Conservation (phyloP, 2,888 invertebrate species). For the Julus scanicus region DNA sequence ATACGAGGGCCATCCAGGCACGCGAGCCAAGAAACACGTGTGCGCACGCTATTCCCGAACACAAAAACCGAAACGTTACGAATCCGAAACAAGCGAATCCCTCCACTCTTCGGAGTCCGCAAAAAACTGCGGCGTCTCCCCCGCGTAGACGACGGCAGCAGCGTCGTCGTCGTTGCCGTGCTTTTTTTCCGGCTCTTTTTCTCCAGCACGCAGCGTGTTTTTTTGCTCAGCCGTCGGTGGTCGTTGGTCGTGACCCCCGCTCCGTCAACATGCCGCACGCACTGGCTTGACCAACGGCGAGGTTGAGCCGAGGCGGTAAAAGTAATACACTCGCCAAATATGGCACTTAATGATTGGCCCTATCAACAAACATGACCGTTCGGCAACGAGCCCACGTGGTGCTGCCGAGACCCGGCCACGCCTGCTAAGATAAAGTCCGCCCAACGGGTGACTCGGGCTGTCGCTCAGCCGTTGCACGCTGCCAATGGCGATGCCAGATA, state of each 20-base stretch:
- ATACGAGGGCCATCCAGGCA: background rate
- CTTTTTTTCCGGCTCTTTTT: background rate
- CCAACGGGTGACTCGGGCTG: slow-evolving; percentile 50
- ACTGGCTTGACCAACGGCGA: slow-evolving; percentile 31
- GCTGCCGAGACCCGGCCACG: slow-evolving; percentile 54
- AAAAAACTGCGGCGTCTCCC: background rate
- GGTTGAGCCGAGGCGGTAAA: slow-evolving; percentile 45
- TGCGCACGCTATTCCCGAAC: background rate
- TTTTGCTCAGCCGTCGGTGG: background rate
- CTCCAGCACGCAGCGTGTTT: background rate
- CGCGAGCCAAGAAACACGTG: background rate
- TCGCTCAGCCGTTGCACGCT: background rate
- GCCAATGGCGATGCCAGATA: background rate
- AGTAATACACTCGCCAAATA: slow-evolving; percentile 63
- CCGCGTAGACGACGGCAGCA: background rate
- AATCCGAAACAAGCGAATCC: background rate
- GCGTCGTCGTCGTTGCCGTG: background rate
- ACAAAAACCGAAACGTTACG: background rate
- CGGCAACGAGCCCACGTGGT: slow-evolving; percentile 63
- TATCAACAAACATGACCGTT: slow-evolving; percentile 63
- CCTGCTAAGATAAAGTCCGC: background rate
- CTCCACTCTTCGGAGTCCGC: background rate
- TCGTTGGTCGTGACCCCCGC: slow-evolving; percentile 5
- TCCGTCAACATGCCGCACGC: slow-evolving; percentile 36
- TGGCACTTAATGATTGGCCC: slow-evolving; percentile 65